phyloP scores from a whole-genome alignment of 2,113 vertebrate species.

The Sula dactylatra region DNA sequence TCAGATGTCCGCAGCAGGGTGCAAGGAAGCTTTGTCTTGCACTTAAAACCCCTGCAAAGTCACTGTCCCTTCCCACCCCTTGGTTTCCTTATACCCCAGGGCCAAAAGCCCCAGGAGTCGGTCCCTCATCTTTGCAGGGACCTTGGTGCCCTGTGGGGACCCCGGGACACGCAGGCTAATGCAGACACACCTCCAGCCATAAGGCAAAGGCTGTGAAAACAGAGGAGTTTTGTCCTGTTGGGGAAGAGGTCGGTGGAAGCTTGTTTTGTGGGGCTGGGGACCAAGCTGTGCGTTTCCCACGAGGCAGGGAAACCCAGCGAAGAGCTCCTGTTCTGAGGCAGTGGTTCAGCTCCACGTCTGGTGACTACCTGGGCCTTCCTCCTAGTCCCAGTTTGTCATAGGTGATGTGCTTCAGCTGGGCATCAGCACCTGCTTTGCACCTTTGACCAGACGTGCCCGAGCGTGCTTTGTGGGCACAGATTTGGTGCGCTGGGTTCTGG shows the following conservation, averaged over 20 bases:
- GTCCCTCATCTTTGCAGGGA: neutral
- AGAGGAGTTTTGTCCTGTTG: neutral
- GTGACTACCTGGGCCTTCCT: neutral
- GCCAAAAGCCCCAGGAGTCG: neutral
- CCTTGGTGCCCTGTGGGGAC: neutral
- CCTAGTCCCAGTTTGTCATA: neutral
- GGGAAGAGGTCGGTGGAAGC: neutral
- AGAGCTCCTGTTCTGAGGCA: neutral
- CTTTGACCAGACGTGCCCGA: neutral
- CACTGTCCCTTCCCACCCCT: neutral
- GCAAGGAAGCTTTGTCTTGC: neutral
- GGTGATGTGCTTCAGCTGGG: neutral
- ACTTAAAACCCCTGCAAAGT: neutral
- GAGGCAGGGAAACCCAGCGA: neutral
- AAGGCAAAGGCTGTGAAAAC: neutral
- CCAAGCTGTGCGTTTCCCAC: neutral
- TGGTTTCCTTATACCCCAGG: fast-evolving
- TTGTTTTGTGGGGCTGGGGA: neutral
- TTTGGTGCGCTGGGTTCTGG: neutral
- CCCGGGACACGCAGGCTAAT: neutral
- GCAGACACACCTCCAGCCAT: neutral
- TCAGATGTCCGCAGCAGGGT: neutral
- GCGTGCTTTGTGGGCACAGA: neutral
- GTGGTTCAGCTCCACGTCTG: neutral
- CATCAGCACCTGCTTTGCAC: neutral